Base-by-base conservation (phyloP, 2,797 vertebrate species). In the Capromys pilorides region DNA sequence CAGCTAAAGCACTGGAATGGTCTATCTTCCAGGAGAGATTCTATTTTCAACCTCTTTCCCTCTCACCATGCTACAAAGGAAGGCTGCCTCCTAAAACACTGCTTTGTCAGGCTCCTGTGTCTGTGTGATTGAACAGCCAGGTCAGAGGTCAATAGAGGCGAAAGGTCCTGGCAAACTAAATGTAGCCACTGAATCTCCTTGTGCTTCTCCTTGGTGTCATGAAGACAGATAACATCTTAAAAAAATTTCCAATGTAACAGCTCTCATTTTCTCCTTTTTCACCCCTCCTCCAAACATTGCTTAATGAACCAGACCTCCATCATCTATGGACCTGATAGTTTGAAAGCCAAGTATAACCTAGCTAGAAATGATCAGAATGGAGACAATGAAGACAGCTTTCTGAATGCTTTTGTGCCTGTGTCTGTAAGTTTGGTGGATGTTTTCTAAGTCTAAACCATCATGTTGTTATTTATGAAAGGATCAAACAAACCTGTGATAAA, bases 221-320 rank as follows among this genome's bases (percentile, higher is more conserved):
- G 80, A 98, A 98, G 98, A 98, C 97, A 98, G 98, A 98, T 98
- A 94, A 90, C 87, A 90, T 96, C n/a, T n/a, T 96, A 59, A 85
- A 81, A 93, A 96, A 95, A 97, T 97, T 93, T 95, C 92, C 92
- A 77, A 51, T 95, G 96, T 97, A 90, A 85, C 88, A 90, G 57
- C 94, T 93, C 96, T 96, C 94, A 95, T 98, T 97, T 97, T 95
- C 96, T 95, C 86, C 86, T 73, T 67, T 95, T 79, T 96, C 95
- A 96, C 96, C 87, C 73, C 66, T 54, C 66, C 84, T 90, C 93
- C 82, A 96, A 97, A 95, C 95, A 96, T 97, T 97, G 98, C 96
- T 96, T 98, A 98, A 98, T 97, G 97, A 98, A 97, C 93, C 97
- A 84, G 26, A 5, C 94, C 96, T 97, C 91, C 80, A 90, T 96